Evolutionary conservation across 23 tunicate genomes (phyloP).

Genomic region (Trididemnum clinides): DNA sequence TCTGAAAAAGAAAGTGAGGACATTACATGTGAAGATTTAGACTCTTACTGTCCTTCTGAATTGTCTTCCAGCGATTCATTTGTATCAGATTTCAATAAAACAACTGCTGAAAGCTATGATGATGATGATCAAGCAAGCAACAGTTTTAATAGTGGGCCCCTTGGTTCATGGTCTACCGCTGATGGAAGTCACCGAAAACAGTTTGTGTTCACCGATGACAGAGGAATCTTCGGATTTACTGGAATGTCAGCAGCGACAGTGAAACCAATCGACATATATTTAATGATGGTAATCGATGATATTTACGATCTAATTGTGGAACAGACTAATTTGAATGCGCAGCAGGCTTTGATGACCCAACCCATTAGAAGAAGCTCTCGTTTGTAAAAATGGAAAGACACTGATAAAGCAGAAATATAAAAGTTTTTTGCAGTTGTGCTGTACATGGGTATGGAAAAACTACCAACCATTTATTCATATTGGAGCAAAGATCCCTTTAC

Average conservation of each 20-base stretch:
- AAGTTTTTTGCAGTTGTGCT: neutral
- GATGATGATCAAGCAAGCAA: slow-evolving; percentile 14
- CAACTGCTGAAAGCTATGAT: neutral
- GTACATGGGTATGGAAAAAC: slow-evolving; percentile 15
- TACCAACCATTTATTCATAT: neutral
- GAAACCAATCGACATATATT: neutral
- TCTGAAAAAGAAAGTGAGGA: slow-evolving; percentile 7
- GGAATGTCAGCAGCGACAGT: slow-evolving; percentile 16
- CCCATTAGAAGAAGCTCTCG: slow-evolving; percentile 1
- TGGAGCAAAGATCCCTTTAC: neutral
- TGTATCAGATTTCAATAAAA: neutral
- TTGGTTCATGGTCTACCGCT: slow-evolving; percentile 6
- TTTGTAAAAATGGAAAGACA: slow-evolving; percentile 16
- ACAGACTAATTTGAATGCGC: slow-evolving; percentile 12
- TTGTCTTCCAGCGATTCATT: slow-evolving; percentile 3
- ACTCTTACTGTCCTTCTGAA: neutral
- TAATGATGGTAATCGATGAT: slow-evolving; percentile 16
- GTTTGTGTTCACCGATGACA: neutral
- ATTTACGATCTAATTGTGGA: slow-evolving; percentile 14
- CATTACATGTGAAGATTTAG: neutral
- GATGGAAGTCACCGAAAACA: neutral
- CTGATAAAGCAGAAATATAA: slow-evolving; percentile 8
- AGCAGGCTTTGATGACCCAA: neutral
- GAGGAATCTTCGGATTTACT: slow-evolving; percentile 4
- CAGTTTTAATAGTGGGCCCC: no score